Percentiles rank a stretch among this genome's conserved stretches.
Conservation (phyloP, 2,113 vertebrate genomes). For the Neodon shergylaensis region DNA sequence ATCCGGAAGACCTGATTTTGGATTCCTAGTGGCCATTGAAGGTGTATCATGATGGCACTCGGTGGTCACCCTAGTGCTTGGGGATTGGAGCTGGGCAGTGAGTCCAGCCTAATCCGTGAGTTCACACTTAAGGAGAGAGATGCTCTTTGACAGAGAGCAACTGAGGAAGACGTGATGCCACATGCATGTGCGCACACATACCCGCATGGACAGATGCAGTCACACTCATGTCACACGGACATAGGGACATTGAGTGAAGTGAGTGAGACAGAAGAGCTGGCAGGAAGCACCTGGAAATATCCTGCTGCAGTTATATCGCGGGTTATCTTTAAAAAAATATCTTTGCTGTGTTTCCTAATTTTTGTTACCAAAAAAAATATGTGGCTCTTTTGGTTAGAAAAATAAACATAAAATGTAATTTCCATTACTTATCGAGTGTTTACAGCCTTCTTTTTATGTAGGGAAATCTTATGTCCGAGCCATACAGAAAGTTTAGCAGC, state of each 20-base stretch:
- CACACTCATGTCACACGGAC: too few relatives aligned
- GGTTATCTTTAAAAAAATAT: not conserved
- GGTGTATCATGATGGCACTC: not conserved
- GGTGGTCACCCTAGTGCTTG: not conserved
- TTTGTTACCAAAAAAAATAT: slow-evolving; percentile 37
- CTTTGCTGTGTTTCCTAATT: not conserved
- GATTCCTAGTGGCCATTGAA: not conserved
- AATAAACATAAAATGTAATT: slow-evolving; percentile 55
- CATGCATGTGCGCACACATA: not conserved
- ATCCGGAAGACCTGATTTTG: not conserved
- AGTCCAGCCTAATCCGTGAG: not conserved
- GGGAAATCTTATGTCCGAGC: slow-evolving; percentile 36
- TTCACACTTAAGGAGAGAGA: not conserved
- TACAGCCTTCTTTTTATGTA: slow-evolving; percentile 55
- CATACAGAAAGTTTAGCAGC: slow-evolving; percentile 67
- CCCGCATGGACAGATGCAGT: too few relatives aligned
- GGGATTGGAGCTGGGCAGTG: not conserved
- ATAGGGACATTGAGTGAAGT: not conserved
- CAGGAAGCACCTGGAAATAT: slow-evolving; percentile 19
- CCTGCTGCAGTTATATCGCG: not conserved
- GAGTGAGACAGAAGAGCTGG: not conserved
- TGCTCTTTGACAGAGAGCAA: not conserved
- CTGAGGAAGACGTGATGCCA: not conserved
- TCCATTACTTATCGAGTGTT: slow-evolving; percentile 51
- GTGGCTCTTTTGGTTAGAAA: slow-evolving; percentile 52